Conservation (phyloP, 1,140 invertebrate species). For the Venustaconcha ellipsiformis region DNA sequence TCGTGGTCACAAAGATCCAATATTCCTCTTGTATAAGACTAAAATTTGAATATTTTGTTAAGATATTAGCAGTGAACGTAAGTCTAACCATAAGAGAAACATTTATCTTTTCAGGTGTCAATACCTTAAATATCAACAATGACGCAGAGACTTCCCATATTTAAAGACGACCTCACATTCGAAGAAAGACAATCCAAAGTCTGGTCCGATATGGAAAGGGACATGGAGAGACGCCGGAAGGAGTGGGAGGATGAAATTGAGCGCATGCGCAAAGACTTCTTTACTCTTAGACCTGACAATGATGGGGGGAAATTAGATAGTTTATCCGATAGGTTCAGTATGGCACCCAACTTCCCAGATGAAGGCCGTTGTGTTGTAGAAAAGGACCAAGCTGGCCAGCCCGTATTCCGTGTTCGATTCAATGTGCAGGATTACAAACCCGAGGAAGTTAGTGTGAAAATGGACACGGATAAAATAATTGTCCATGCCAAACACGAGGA, state of each 20-base stretch:
- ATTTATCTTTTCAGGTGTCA: constrained; percentile 21
- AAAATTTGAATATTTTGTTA: too few relatives aligned
- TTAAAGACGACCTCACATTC: constrained; percentile 59
- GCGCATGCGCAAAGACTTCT: constrained; percentile 66
- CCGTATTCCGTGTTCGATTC: constrained; percentile 57
- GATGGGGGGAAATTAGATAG: constrained; percentile 43
- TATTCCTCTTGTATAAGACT: too few relatives aligned
- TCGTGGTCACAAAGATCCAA: too few relatives aligned
- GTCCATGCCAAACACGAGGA: constrained; percentile 58
- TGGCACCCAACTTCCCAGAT: constrained; percentile 31
- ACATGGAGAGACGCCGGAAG: constrained; percentile 61
- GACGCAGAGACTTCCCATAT: constrained; percentile 62
- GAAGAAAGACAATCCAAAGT: constrained; percentile 62
- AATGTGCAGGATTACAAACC: constrained; percentile 61
- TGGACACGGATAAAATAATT: constrained; percentile 57
- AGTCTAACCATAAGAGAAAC: too few relatives aligned
- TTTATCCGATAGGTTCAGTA: constrained; percentile 39
- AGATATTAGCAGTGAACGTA: too few relatives aligned
- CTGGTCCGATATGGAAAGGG: constrained; percentile 65
- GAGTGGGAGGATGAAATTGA: constrained; percentile 68
- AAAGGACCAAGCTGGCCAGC: constrained; percentile 55
- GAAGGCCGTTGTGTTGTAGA: constrained; percentile 50
- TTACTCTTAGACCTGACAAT: constrained; percentile 53
- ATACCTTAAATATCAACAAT: constrained; percentile 32
- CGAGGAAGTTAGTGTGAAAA: constrained; percentile 63